A percentile compares a stretch with the other conserved stretches of the same genome.
phyloP scores from a whole-genome alignment of 2,797 vertebrate genomes.

The Cebuella pygmaea region DNA sequence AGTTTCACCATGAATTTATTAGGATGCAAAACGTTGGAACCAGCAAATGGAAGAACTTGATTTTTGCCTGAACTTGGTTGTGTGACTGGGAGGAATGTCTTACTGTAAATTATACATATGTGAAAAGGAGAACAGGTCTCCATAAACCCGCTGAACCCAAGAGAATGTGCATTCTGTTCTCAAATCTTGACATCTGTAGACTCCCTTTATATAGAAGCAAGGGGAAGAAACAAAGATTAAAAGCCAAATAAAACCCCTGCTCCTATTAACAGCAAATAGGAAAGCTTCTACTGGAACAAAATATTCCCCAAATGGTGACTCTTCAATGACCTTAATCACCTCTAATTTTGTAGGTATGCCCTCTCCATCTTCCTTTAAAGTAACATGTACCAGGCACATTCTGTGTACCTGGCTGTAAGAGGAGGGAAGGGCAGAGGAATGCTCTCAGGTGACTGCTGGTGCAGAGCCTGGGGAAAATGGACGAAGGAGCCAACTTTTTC shows the following conservation, averaged over 20 bases:
- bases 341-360: neutral
- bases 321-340: slow-evolving; percentile 19
- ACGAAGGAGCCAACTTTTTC: slow-evolving; percentile 24
- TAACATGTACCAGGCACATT: neutral
- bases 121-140: slow-evolving; percentile 50
- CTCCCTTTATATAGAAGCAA: neutral
- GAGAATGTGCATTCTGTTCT: slow-evolving; percentile 33
- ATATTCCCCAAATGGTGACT: neutral
- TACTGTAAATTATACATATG: slow-evolving; percentile 32
- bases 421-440: neutral
- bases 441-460: neutral
- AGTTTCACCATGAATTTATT: slow-evolving; percentile 70
- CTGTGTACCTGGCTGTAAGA: neutral
- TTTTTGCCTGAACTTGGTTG: slow-evolving; percentile 9
- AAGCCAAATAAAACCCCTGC: neutral
- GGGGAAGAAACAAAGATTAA: neutral
- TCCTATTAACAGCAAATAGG: neutral
- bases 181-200: slow-evolving; percentile 40
- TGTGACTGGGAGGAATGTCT: slow-evolving; percentile 30
- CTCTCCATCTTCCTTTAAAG: neutral
- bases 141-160: slow-evolving; percentile 63
- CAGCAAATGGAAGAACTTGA: slow-evolving; percentile 25
- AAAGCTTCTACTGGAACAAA: slow-evolving; percentile 10
- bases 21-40: slow-evolving; percentile 55
- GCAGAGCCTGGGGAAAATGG: neutral